phyloP scores from a whole-genome alignment of 2,888 invertebrate genomes.

The Pyrrhosoma nymphula region DNA sequence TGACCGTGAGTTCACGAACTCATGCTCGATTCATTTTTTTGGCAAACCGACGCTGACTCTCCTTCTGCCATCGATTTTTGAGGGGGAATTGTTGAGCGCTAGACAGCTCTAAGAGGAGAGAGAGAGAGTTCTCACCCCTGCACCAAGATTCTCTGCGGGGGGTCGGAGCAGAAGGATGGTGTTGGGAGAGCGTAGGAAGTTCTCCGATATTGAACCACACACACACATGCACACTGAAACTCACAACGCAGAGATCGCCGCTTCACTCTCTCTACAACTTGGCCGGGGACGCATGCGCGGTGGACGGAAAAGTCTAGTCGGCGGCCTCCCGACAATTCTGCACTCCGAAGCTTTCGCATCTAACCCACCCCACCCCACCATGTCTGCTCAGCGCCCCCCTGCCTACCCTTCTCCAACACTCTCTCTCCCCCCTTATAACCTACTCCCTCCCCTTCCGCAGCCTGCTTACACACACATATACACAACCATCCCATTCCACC shows the following conservation, averaged over 20 bases:
- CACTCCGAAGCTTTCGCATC: conserved; percentile 43
- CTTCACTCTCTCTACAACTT: conserved; percentile 54
- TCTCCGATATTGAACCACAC: conserved; percentile 62
- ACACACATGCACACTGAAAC: neutral
- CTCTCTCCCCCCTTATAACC: neutral
- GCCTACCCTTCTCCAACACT: neutral
- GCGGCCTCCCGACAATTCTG: conserved; percentile 57
- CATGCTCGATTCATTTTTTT: too few relatives aligned
- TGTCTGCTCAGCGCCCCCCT: neutral
- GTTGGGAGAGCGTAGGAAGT: conserved; percentile 30
- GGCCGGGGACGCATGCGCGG: conserved; percentile 19
- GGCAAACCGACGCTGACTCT: too few relatives aligned
- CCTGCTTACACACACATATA: neutral
- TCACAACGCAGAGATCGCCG: neutral
- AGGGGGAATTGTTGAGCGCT: neutral
- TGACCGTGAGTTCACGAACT: too few relatives aligned
- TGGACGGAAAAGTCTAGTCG: conserved; percentile 37
- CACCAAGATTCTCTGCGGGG: conserved; percentile 19
- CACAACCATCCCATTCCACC: conserved; percentile 9
- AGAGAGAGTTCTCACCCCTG: neutral
- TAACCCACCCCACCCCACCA: neutral
- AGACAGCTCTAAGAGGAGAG: neutral
- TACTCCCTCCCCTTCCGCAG: neutral
- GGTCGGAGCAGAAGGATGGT: neutral
- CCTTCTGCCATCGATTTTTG: too few relatives aligned